phyloP scores from a whole-genome alignment of 1,140 invertebrate genomes.

The Psix sp. region DNA sequence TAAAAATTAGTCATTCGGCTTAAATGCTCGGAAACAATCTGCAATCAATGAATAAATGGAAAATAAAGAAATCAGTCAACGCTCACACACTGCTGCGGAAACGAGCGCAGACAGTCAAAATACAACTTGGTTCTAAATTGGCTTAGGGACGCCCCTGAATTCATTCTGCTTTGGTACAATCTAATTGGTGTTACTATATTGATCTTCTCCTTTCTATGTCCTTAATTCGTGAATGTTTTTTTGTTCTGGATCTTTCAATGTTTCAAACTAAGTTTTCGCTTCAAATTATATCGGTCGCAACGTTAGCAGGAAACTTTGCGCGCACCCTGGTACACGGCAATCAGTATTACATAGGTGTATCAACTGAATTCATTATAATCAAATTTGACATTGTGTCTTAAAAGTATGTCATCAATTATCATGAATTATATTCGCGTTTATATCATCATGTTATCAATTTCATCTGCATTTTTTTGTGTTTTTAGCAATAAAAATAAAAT shows the following conservation, averaged over 20 bases:
- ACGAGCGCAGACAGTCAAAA: conserved; percentile 62
- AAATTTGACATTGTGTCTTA: too few relatives aligned
- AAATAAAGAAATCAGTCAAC: conserved; percentile 13
- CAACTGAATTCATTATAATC: too few relatives aligned
- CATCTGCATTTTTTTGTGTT: too few relatives aligned
- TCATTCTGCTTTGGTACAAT: conserved; percentile 43
- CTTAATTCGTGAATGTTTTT: conserved; percentile 49
- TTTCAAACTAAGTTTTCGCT: neutral
- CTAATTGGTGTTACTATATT: conserved; percentile 15
- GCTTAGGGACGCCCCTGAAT: conserved; percentile 71
- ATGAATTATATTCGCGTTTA: too few relatives aligned
- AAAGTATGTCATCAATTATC: too few relatives aligned
- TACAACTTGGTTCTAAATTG: conserved; percentile 55
- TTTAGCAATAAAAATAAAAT: too few relatives aligned
- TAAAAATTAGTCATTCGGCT: too few relatives aligned
- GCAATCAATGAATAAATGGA: neutral
- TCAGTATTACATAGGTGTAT: neutral
- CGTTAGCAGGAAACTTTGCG: too few relatives aligned
- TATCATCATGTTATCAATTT: too few relatives aligned
- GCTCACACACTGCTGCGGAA: conserved; percentile 60
- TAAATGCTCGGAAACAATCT: too few relatives aligned
- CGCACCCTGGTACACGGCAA: neutral
- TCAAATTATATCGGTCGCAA: neutral
- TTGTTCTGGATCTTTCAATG: neutral
- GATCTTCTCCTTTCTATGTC: conserved; percentile 20